Base-by-base conservation (phyloP, 2,797 vertebrate genomes). In the Cossypha dichroa region DNA sequence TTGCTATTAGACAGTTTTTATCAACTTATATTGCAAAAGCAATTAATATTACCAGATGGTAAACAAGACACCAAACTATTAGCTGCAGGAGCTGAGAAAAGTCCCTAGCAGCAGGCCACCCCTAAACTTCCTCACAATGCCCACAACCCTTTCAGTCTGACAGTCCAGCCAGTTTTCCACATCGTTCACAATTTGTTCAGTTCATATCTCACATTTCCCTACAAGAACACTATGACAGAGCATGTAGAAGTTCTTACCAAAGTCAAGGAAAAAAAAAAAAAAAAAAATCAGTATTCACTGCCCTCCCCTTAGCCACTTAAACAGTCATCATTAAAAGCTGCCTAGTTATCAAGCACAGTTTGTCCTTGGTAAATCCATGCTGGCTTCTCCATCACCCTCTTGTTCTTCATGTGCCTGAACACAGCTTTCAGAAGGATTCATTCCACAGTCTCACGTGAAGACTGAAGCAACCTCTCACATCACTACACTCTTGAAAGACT, bases 141-240 rank as follows among this genome's bases (percentile, higher is more conserved):
- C 51, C 60, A 40, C 15, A 74, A 33, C 6, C 28, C 41, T 60
- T 59, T 6, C 13, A 73, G 20, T 22, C 43, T 34, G 15, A 68
- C 28, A 68, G 29, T 3, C 45, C 51, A 78, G 55, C 1, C 28
- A 63, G 18, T 59, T 49, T 73, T 81, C 45, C 34, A 67, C 25
- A 16, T 33, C 38, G 8, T 13, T 58, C 55, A 63, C 20, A 52
- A 15, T 15, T 68, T 22, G 9, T 51, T 43, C 31, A 56, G 41
- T 22, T 66, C 0, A 0, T 38, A 23, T 21, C 31, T 63, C 54
- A 31, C 1, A 0, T 58, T 52, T 85, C 13, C n/a, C 40, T 38
- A 62, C 31, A 67, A n/a, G 6, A 62, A 43, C 21, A 31, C 26
- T 29, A 17, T 2, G 7, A 48, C 15, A 75, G 15, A 60, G 9